Evolutionary conservation across 2,797 vertebrate species (phyloP), one percentile per base, ranked within the genome.

Genomic region (Galago senegalensis): DNA sequence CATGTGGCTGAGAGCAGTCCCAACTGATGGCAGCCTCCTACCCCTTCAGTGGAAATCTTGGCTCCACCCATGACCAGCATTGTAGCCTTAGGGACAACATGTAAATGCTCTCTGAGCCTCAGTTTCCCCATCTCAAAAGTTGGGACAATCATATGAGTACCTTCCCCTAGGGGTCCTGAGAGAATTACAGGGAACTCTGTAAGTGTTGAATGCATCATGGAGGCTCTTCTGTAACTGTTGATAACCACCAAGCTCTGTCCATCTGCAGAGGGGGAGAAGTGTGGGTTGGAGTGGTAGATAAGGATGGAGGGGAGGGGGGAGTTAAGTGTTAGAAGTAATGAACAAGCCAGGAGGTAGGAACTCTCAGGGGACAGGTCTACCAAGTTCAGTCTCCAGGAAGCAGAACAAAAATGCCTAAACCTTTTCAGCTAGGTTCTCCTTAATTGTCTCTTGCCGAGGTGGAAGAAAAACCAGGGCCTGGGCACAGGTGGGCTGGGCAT

Each of bases 81-180:
- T 11, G 21, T 13, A 46, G 70, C n/a, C 8, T 75, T 40, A 81
- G 29, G 69, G 34, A 70, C 13, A n/a, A 31, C 37, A n/a, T 10
- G 40, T 53, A 58, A 67, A 58, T 25, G 8, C 37, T 34, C 14
- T 1, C 17, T 14, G n/a, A 89, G n/a, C 75, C 46, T 89, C n/a
- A 7, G 27, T n/a, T 34, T 90, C 80, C 27, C n/a, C 69, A 49
- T 77, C 70, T 94, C 61, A 67, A 53, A 82, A 77, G 61, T 20
- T 16, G 93, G 31, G 34, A 23, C 17, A 21, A 11, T 61, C 25
- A 10, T 46, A 49, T 49, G 49, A 14, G 49, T 49, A 25, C 31
- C 29, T 93, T 89, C 27, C 37, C 13, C 40, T 27, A 31, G 2
- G 16, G 14, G 12, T 58, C 29, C 67, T 40, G 90, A 72, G 83